Conservation (phyloP, 1,140 invertebrate species). For the Drosophila miranda region DNA sequence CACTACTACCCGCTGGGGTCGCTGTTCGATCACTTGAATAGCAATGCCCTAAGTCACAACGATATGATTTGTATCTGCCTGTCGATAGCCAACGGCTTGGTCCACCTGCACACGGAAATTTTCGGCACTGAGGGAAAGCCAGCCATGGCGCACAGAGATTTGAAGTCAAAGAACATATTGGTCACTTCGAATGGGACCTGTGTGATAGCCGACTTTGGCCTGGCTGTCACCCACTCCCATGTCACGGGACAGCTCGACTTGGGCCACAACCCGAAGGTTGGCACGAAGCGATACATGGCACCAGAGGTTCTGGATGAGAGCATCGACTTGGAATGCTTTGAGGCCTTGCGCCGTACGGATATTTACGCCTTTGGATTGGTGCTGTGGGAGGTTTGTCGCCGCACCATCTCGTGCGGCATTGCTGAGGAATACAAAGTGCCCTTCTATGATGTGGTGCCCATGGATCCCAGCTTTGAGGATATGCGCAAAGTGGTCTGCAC, state of each 20-base stretch:
- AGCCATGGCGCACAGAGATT: constrained; percentile 96
- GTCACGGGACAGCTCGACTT: constrained; percentile 87
- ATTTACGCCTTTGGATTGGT: constrained; percentile 96
- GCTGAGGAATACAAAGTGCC: constrained; percentile 94
- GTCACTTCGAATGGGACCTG: constrained; percentile 94
- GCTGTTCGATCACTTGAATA: constrained; percentile 95
- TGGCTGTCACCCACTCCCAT: constrained; percentile 93
- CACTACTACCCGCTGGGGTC: constrained; percentile 97
- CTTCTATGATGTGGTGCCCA: constrained; percentile 92
- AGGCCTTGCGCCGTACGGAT: constrained; percentile 93
- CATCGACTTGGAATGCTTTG: constrained; percentile 92
- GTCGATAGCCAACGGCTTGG: constrained; percentile 92
- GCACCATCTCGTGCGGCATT: constrained; percentile 89
- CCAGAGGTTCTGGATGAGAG: constrained; percentile 96
- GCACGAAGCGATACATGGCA: constrained; percentile 97
- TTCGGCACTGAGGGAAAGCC: constrained; percentile 95
- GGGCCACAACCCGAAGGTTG: constrained; percentile 89
- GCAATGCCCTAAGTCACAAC: constrained; percentile 88
- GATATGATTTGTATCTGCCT: constrained; percentile 92
- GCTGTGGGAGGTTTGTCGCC: constrained; percentile 94
- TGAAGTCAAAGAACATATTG: constrained; percentile 98
- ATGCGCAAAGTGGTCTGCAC: constrained; percentile 96
- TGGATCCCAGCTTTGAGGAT: constrained; percentile 96
- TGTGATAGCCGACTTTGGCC: constrained; percentile 96
- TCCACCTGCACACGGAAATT: constrained; percentile 97